phyloP scores from a whole-genome alignment of 2,797 vertebrate species.

The Sebastiscus albofasciatus region DNA sequence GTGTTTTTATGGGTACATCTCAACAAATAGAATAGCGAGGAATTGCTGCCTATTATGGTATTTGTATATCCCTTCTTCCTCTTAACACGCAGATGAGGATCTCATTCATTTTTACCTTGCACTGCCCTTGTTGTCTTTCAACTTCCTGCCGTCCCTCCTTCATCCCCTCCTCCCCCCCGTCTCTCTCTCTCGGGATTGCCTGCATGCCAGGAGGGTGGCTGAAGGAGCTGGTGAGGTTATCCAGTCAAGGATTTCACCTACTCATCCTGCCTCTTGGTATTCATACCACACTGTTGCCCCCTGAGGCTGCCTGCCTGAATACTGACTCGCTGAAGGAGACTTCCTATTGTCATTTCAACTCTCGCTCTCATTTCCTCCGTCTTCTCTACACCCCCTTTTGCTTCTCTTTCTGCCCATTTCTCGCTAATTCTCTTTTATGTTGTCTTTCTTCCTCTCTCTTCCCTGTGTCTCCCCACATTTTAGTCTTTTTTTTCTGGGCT shows the following conservation, averaged over 20 bases:
- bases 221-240: conserved; percentile 68
- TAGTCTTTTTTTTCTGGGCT: conserved; percentile 2
- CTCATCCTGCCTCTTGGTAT: conserved; percentile 74
- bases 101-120: conserved; percentile 34
- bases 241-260: conserved; percentile 73
- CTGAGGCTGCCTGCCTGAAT: conserved; percentile 60
- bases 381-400: conserved; percentile 9
- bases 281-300: conserved; percentile 63
- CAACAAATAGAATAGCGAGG: conserved; percentile 34
- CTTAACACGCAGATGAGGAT: conserved; percentile 30
- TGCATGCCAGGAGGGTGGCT: conserved; percentile 43
- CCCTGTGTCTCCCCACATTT: neutral
- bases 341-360: conserved; percentile 68
- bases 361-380: conserved; percentile 36
- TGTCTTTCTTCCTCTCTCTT: conserved; percentile 25
- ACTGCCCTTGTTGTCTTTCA: conserved; percentile 41
- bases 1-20: conserved; percentile 54
- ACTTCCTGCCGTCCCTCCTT: neutral
- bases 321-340: conserved; percentile 65
- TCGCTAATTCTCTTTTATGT: conserved; percentile 44
- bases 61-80: neutral
- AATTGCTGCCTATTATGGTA: conserved; percentile 17
- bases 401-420: conserved; percentile 30
- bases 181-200: conserved; percentile 6
- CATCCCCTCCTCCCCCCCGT: neutral